Percentiles rank a stretch among this genome's conserved stretches.
These are phyloP conservation scores for Esox masquinongy DNA, from an alignment of 2,797 vertebrate species.

Conservation along the genomic window DNA sequence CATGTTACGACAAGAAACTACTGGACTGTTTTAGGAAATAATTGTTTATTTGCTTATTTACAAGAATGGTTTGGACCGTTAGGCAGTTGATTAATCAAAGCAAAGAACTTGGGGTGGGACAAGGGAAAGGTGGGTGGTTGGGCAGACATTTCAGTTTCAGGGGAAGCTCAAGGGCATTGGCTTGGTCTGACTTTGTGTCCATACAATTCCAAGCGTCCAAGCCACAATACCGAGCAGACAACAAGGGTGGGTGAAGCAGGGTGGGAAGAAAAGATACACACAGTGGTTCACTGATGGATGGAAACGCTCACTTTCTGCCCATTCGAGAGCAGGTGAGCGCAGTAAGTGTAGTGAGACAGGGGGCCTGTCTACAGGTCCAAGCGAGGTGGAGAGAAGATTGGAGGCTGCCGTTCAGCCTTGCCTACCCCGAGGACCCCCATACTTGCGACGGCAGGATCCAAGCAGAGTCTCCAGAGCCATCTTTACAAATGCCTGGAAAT, in stretches of 20 bases:
- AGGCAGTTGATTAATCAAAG: conserved; percentile 41
- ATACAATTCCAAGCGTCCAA: conserved; percentile 42
- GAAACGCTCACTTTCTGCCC: conserved; percentile 53
- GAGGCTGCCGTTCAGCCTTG: conserved; percentile 59
- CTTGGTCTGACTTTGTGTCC: conserved; percentile 39
- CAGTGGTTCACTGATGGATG: conserved; percentile 60
- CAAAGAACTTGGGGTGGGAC: neutral
- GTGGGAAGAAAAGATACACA: neutral
- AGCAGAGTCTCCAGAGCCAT: conserved; percentile 81
- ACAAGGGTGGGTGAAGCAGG: conserved; percentile 9
- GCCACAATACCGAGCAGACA: conserved; percentile 31
- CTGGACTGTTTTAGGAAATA: conserved; percentile 63
- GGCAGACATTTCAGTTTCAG: conserved; percentile 18
- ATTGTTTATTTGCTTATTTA: conserved; percentile 72
- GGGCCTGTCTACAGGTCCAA: conserved; percentile 38
- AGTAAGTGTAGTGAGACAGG: conserved; percentile 32
- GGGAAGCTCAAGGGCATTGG: conserved; percentile 31
- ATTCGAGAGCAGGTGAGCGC: conserved; percentile 15
- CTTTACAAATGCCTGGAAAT: conserved; percentile 81
- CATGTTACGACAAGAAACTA: conserved; percentile 8
- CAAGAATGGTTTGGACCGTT: conserved; percentile 56
- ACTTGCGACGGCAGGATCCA: conserved; percentile 76
- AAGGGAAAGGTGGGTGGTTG: neutral
- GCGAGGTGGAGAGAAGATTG: conserved; percentile 6
- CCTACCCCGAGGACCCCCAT: conserved; percentile 59